Evolutionary conservation across 2,888 invertebrate genomes (phyloP), one percentile per base, ranked within the genome.

Genomic region (Mythimna pallens): DNA sequence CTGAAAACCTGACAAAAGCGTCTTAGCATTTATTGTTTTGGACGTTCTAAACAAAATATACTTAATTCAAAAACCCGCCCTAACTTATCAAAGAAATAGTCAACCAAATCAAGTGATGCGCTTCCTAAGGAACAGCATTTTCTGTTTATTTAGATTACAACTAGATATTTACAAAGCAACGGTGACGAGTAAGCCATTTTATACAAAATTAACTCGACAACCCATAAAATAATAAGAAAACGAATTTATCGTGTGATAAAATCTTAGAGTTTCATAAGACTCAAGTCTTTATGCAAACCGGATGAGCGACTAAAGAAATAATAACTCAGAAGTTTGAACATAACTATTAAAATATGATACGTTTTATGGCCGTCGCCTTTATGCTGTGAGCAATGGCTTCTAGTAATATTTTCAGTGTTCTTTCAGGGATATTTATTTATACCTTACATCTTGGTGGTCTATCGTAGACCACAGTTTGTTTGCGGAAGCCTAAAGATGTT

Each of bases 291-390:
- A 36, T 67, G 36, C 10, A 30, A 36, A 40, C 47, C 57, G 52
- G 55, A 68, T 36, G 47, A 70, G n/a, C 36, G 52, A 43, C 47
- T 43, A 64, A 71, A 61, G 58, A 72, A 65, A 64, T 76, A 71
- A 67, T 82, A 76, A 64, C 50, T 64, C 52, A 10, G 52, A 58
- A 76, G 68, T 65, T 67, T 55, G 30, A 30, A 64, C 40, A 68
- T 25, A 76, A 73, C 70, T 69, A 68, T 80, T 69, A 76, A 74
- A 76, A 59, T 82, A 69, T 73, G 70, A 73, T 58, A 43, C 9
- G 12, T 66, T 80, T 75, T 80, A 64, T 65, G 40, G 0, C 34
- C 63, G 63, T 72, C 71, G 63, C 62, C 61, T 61, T 71, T n/a
- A 62, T 73, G 58, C 43, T 66, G 34, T 22, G 43, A n/a, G 17